A percentile compares a stretch with the other conserved stretches of the same genome.
Evolutionary conservation across 2,888 invertebrate genomes (phyloP).

Genomic region (Endomychus coccineus): DNA sequence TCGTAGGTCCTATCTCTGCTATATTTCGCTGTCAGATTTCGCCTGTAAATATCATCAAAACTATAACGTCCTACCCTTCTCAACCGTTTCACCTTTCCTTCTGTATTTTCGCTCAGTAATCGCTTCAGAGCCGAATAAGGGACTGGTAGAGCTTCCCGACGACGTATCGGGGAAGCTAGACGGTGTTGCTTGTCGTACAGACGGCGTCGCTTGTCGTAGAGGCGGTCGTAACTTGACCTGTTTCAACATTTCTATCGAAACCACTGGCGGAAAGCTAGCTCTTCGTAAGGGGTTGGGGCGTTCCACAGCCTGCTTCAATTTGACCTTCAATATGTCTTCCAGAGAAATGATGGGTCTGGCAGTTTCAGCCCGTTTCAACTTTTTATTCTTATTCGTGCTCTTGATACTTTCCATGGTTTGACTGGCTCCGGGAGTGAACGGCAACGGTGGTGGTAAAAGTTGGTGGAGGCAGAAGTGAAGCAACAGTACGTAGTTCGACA

Average conservation of each 20-base stretch:
- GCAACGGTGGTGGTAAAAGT: conserved; percentile 22
- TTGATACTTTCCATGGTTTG: conserved; percentile 8
- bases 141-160: conserved; percentile 29
- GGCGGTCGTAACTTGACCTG: conserved; percentile 36
- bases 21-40: too few species aligned
- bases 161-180: conserved; percentile 19
- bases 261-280: conserved; percentile 28
- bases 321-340: conserved; percentile 40
- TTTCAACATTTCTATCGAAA: conserved; percentile 33
- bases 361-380: conserved; percentile 20
- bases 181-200: conserved; percentile 19
- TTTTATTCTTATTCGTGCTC: conserved; percentile 20
- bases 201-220: too few species aligned
- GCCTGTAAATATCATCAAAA: conserved; percentile 38
- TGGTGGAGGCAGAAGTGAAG: conserved; percentile 17
- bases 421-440: conserved; percentile 8
- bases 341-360: conserved; percentile 37
- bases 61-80: conserved; percentile 31
- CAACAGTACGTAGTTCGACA: neutral
- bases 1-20: too few species aligned
- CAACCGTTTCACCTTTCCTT: conserved; percentile 34
- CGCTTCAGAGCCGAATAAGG: conserved; percentile 33
- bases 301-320: conserved; percentile 37
- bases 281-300: too few species aligned
- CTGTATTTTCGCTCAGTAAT: conserved; percentile 31